These are phyloP conservation scores for Leguminivora glycinivorella DNA, from an alignment of 1,140 invertebrate genomes.

Conservation along the genomic window DNA sequence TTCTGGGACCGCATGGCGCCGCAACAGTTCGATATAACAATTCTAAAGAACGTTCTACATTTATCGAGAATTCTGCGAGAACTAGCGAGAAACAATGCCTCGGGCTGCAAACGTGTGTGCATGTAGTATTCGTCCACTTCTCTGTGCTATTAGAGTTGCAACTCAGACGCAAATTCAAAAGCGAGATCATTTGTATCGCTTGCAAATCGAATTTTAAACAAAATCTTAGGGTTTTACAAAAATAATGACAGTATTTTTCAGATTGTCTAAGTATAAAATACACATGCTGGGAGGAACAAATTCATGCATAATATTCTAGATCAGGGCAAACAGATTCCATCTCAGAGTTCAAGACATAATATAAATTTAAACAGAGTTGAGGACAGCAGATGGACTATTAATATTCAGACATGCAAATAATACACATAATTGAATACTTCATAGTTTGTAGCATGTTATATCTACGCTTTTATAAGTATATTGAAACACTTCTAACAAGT, in stretches of 20 bases:
- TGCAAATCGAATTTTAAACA: background rate
- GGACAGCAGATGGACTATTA: too few relatives aligned
- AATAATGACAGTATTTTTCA: too few relatives aligned
- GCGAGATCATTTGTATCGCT: background rate
- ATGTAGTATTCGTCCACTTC: constrained; percentile 9
- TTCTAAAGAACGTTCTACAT: constrained; percentile 5
- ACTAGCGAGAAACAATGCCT: constrained; percentile 5
- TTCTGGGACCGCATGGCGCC: constrained; percentile 56
- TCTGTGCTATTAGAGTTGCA: background rate
- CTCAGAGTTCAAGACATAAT: too few relatives aligned
- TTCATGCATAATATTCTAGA: too few relatives aligned
- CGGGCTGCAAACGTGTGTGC: background rate
- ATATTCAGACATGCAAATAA: too few relatives aligned
- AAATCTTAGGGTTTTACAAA: background rate
- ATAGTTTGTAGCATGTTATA: too few relatives aligned
- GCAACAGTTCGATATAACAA: constrained; percentile 19
- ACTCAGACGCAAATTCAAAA: background rate
- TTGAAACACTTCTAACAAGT: background rate
- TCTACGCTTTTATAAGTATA: background rate
- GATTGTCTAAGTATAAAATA: too few relatives aligned
- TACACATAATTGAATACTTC: too few relatives aligned
- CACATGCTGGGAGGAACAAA: too few relatives aligned
- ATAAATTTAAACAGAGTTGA: too few relatives aligned
- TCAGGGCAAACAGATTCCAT: too few relatives aligned
- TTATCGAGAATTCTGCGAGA: constrained; percentile 1